phyloP scores from a whole-genome alignment of 2,797 vertebrate species.

The Callimico goeldii region DNA sequence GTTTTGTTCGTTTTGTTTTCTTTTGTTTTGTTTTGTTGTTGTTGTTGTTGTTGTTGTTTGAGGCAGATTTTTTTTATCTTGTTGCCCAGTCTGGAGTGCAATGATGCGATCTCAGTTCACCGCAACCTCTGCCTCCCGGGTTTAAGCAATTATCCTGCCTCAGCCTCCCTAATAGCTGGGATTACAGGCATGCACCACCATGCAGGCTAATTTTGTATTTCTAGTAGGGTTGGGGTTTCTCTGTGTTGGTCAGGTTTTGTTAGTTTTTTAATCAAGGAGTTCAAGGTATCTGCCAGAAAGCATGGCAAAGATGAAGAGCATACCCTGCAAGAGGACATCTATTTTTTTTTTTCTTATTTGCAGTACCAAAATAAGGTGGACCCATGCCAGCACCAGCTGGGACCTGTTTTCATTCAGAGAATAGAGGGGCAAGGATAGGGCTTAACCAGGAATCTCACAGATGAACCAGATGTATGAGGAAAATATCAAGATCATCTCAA shows the following conservation, averaged over 20 bases:
- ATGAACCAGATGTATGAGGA: background rate
- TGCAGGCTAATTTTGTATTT: background rate
- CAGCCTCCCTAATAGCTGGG: background rate
- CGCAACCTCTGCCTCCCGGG: background rate
- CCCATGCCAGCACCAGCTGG: background rate
- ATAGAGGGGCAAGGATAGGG: background rate
- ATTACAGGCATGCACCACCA: background rate
- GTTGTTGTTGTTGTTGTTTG: no score
- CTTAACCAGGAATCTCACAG: background rate
- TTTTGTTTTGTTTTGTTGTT: no score
- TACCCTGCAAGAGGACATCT: rapidly evolving
- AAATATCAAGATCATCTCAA: background rate
- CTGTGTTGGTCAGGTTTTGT: background rate
- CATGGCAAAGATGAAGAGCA: background rate
- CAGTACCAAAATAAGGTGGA: background rate
- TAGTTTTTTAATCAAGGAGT: background rate
- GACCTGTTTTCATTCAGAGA: background rate
- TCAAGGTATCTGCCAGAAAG: background rate
- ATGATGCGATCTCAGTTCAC: rapidly evolving
- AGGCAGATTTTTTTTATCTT: background rate
- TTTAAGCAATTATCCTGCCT: background rate
- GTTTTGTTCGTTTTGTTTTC: background rate
- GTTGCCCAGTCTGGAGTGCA: background rate
- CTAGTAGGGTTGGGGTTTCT: background rate
- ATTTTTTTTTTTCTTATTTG: background rate